phyloP scores from a whole-genome alignment of 1,140 invertebrate genomes.

The Dryas iulia region DNA sequence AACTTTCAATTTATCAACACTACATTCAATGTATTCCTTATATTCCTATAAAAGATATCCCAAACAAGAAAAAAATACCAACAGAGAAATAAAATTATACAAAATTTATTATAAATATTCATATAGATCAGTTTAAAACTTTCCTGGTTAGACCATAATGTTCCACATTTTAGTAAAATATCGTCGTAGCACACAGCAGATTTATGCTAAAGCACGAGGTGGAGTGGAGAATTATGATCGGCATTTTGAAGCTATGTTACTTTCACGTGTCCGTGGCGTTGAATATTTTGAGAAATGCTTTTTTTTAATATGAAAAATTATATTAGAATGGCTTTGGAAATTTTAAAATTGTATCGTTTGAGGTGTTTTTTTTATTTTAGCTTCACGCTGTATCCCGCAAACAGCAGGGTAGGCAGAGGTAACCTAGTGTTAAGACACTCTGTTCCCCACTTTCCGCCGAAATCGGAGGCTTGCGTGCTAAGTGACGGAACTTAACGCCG shows the following conservation, averaged over 20 bases:
- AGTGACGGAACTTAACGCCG: no score
- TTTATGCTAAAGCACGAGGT: slow-evolving; percentile 51
- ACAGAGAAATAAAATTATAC: not conserved
- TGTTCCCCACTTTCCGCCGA: no score
- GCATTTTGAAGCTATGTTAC: slow-evolving; percentile 42
- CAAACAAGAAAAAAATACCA: no score
- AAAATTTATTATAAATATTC: not conserved
- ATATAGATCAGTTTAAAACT: slow-evolving; percentile 16
- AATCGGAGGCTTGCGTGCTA: no score
- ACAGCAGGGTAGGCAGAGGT: no score
- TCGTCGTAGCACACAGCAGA: slow-evolving; percentile 39
- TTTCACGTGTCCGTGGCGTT: slow-evolving; percentile 6
- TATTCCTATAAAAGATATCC: no score
- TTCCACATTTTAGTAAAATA: slow-evolving; percentile 45
- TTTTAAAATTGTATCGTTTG: not conserved
- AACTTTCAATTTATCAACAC: no score
- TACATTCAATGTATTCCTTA: no score
- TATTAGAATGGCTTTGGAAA: not conserved
- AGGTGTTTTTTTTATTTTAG: no score
- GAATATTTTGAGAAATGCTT: slow-evolving; percentile 19
- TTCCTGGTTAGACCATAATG: slow-evolving; percentile 17
- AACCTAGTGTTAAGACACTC: no score
- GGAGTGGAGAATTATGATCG: slow-evolving; percentile 46
- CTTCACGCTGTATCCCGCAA: no score
- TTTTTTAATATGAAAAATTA: not conserved